phyloP scores from a whole-genome alignment of 2,888 invertebrate genomes.

The Drosophila koepferae region DNA sequence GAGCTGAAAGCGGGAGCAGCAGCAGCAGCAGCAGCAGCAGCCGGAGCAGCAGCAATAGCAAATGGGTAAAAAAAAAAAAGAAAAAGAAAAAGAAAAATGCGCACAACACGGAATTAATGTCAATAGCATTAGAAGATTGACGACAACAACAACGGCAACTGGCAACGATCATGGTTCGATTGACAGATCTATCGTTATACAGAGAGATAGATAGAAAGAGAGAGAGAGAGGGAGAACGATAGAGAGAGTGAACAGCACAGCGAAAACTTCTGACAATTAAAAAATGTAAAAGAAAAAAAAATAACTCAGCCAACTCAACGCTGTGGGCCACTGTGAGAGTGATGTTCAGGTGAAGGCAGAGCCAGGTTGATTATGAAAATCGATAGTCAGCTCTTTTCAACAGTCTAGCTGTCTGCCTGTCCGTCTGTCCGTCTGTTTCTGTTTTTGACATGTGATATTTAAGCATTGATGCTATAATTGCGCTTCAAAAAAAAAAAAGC shows the following conservation, averaged over 20 bases:
- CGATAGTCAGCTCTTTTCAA: conserved; percentile 38
- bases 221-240: conserved; percentile 52
- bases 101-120: conserved; percentile 79
- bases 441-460: conserved; percentile 76
- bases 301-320: background rate
- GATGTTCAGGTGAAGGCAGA: conserved; percentile 6
- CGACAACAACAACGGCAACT: conserved; percentile 59
- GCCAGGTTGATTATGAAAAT: conserved; percentile 47
- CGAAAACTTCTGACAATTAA: conserved; percentile 73
- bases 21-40: background rate
- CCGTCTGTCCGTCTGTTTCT: conserved; percentile 19
- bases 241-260: conserved; percentile 34
- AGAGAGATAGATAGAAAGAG: background rate
- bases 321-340: conserved; percentile 5
- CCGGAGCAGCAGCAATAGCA: background rate
- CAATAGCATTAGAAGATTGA: conserved; percentile 73
- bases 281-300: conserved; percentile 19
- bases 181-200: conserved; percentile 28
- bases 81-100: conserved; percentile 68
- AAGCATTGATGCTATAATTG: conserved; percentile 77
- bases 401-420: conserved; percentile 14
- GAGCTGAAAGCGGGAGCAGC: conserved; percentile 48
- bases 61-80: conserved; percentile 42
- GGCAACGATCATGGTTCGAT: conserved; percentile 39
- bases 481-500: conserved; percentile 50